Conservation (phyloP, 2,888 invertebrate species). For the Notodonta ziczac region DNA sequence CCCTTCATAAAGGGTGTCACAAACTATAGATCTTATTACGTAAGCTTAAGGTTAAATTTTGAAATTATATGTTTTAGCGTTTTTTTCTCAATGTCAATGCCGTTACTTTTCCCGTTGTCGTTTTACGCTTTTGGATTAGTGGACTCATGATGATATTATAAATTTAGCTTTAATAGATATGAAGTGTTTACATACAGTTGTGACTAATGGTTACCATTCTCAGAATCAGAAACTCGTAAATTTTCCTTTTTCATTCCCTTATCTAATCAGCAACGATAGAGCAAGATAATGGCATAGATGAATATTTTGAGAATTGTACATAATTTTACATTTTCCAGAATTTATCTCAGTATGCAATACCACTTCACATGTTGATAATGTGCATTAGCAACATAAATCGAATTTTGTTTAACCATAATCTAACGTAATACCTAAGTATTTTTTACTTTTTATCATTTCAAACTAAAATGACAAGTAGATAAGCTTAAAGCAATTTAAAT, state of each 20-base stretch:
- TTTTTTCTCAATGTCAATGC: conserved; percentile 19
- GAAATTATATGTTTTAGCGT: conserved; percentile 26
- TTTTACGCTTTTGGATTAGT: conserved; percentile 31
- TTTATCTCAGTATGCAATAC: not conserved
- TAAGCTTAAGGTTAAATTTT: conserved; percentile 21
- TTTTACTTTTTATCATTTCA: too few species aligned
- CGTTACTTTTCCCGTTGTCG: conserved; percentile 29
- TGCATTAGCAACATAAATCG: not conserved
- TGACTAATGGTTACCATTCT: conserved; percentile 1
- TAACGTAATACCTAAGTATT: not conserved
- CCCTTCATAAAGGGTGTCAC: conserved; percentile 17
- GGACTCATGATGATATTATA: conserved; percentile 21
- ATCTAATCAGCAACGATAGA: conserved; percentile 4
- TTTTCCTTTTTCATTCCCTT: conserved; percentile 1
- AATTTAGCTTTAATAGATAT: conserved; percentile 11
- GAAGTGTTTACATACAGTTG: not conserved
- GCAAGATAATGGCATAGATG: not conserved
- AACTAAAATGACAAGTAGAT: too few species aligned
- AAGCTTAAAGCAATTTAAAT: too few species aligned
- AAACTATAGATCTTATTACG: conserved; percentile 29
- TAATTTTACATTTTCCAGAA: not conserved
- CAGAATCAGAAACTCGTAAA: conserved; percentile 3
- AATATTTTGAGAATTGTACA: not conserved
- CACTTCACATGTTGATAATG: not conserved
- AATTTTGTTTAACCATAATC: not conserved